Evolutionary conservation across 1,140 invertebrate genomes (phyloP).

Genomic region (Eulimnadia texana): DNA sequence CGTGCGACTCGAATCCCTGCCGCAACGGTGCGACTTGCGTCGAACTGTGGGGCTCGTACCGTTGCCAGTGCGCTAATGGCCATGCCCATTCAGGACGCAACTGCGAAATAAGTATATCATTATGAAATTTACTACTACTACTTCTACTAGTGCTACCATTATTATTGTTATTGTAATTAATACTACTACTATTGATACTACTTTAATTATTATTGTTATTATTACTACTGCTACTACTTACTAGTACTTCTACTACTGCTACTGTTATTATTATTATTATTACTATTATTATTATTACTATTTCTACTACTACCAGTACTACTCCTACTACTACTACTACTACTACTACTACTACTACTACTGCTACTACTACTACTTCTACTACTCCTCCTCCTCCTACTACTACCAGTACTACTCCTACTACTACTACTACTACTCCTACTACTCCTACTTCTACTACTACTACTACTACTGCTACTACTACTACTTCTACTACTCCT

Average conservation of each 20-base stretch:
- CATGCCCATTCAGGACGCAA: conserved; percentile 77
- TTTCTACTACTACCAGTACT: no score
- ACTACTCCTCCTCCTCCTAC: no score
- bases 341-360: conserved; percentile 8
- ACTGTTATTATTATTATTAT: neutral
- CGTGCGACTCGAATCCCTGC: conserved; percentile 84
- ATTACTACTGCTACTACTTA: conserved; percentile 28
- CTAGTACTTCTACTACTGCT: conserved; percentile 7
- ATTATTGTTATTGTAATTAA: no score
- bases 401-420: conserved; percentile 1
- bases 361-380: neutral
- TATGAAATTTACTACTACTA: conserved; percentile 1
- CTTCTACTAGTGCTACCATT: neutral
- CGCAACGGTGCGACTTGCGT: conserved; percentile 77
- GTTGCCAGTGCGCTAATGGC: conserved; percentile 53
- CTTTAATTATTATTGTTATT: conserved; percentile 21
- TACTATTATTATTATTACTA: no score
- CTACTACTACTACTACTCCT: neutral
- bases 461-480: neutral
- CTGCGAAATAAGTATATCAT: conserved; percentile 70
- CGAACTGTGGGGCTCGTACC: conserved; percentile 81
- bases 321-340: no score
- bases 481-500: no score
- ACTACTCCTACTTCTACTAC: conserved; percentile 27
- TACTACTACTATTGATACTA: conserved; percentile 7